Base-by-base conservation (phyloP, 2,888 invertebrate genomes). In the Meta bourneti region DNA sequence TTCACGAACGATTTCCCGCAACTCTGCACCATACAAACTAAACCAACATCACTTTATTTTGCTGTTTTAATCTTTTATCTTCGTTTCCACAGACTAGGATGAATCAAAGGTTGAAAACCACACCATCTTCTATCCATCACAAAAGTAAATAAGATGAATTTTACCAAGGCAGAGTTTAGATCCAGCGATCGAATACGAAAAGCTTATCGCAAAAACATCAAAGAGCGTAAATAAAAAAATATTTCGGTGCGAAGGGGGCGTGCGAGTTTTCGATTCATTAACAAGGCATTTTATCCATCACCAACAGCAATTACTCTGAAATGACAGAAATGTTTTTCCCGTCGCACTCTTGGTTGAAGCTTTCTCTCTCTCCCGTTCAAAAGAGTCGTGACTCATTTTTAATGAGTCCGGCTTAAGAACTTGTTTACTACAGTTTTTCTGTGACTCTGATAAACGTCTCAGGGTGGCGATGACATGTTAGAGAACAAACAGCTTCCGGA, bases 201-300 rank as follows among this genome's bases (percentile, higher is more conserved):
- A 16, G 6, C 61, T 61, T 61, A 61, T 61, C 61, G 61, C 0
- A 5, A 5, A 61, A 9, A 61, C 61, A 2, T 13, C 72, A 74
- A 52, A 83, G 75, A 34, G 51, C 71, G 20, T 7, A 82, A 81
- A 48, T 79, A 84, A 84, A 84, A 34, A 54, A 34, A 11, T 20
- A 49, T 34, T 34, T 34, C 34, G 34, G 74, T 16, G 8, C 7
- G 6, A 70, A 48, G 70, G 51, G 74, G 61, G 82, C 54, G 89
- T 82, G 89, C 70, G 70, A 83, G 82, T 70, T 48, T 83, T 71
- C 78, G 79, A 90, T 78, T 84, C 89, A 90, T 90, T 90, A 90
- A 77, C 81, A 77, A 16, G 77, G 49, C 52, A 48, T 52, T 71
- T 52, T 77, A 74, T 89, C 89, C 70, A 51, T 89, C 89, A 83